phyloP scores from a whole-genome alignment of 2,888 invertebrate species.

The Hylaea fasciaria region DNA sequence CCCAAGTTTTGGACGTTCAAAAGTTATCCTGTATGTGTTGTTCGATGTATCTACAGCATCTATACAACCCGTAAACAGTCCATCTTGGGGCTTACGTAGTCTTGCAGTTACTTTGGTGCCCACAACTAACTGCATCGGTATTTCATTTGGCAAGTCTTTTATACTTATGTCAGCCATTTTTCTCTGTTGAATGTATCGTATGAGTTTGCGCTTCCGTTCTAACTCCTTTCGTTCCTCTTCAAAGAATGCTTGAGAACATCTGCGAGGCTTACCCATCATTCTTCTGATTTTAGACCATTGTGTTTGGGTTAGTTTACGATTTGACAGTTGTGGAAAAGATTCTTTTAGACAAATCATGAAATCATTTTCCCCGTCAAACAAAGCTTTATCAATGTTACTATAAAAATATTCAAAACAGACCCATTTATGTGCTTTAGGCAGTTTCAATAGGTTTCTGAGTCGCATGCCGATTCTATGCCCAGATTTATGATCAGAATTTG shows the following conservation, averaged over 20 bases:
- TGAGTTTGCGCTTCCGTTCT: constrained; percentile 95
- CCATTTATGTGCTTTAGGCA: constrained; percentile 99
- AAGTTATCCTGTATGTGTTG: constrained; percentile 97
- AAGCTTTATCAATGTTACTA: constrained; percentile 97
- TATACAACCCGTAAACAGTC: constrained; percentile 96
- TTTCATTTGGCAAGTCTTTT: constrained; percentile 96
- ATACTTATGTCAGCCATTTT: constrained; percentile 92
- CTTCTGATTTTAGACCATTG: constrained; percentile 98
- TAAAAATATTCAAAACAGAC: constrained; percentile 99
- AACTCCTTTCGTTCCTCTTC: constrained; percentile 96
- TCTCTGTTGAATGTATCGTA: constrained; percentile 96
- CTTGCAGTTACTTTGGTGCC: constrained; percentile 97
- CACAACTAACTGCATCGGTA: constrained; percentile 96
- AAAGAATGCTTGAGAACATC: constrained; percentile 98
- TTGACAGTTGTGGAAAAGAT: constrained; percentile 96
- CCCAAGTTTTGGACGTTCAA: constrained; percentile 95
- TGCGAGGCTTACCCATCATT: constrained; percentile 98
- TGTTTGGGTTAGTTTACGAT: constrained; percentile 91
- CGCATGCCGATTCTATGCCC: constrained; percentile 96
- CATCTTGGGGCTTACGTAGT: constrained; percentile 96
- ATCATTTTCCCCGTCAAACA: constrained; percentile 98
- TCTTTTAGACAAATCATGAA: constrained; percentile 97
- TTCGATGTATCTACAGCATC: constrained; percentile 98
- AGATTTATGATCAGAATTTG: constrained; percentile 91
- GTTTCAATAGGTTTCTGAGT: constrained; percentile 95